Evolutionary conservation across 2,797 vertebrate genomes (phyloP), one percentile per base, ranked within the genome.

Genomic region (Ctenopoma kingsleyae): DNA sequence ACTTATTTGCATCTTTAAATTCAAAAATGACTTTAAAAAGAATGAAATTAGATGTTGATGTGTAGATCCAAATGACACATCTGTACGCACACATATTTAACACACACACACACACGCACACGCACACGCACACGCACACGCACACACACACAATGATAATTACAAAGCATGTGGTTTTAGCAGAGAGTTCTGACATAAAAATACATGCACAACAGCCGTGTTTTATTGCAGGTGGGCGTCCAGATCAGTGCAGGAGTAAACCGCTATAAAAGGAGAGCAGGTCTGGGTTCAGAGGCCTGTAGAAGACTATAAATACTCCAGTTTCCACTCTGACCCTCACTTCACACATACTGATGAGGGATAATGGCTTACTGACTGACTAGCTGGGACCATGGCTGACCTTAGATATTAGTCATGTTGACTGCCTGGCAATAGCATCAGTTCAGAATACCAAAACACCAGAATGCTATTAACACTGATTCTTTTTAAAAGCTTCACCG

Each of bases 371-470:
- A 38, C 61, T 65, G 57, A 65, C 68, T 79, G 62, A 71, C 57
- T 40, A 46, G 40, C 54, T 66, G 54, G 53, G 76, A 79, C 20
- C 9, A n/a, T 49, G n/a, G 27, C 36, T 40, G 53, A 70, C 49
- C 66, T 72, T 40, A 56, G 27, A 80, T 84, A 82, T 74, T 63
- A 67, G 68, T 68, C 57, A 56, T 30, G 35, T 25, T 43, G 38
- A 71, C 57, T 62, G 49, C 27, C 58, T 61, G 61, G 61, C 57
- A 75, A 53, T 40, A 36, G 61, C 60, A 67, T 38, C 36, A 41
- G 53, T 56, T 36, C 1, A n/a, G n/a, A n/a, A n/a, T n/a, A 0
- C 30, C 49, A 41, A 41, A 25, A 38, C 17, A 53, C 46, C 35
- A 43, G 44, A 22, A 15, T 22, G 20, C 12, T n/a, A 41, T 54